These are phyloP conservation scores for Drosophila lacicola DNA, from an alignment of 2,888 invertebrate species.

Conservation along the genomic window DNA sequence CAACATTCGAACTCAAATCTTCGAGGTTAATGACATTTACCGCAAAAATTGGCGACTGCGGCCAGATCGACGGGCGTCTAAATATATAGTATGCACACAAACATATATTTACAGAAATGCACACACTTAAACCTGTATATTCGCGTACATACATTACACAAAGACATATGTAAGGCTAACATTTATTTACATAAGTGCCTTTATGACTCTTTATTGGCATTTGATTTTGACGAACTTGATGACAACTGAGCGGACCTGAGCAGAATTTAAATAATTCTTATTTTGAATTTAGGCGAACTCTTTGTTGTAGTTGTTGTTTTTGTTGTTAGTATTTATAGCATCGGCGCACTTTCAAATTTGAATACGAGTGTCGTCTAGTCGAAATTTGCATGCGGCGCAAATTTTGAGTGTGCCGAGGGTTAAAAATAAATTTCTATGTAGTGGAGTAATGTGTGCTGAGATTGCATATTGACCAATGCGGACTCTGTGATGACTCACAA, in stretches of 20 bases:
- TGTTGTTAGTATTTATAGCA: constrained; percentile 31
- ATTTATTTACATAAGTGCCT: constrained; percentile 22
- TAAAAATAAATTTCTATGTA: constrained; percentile 50
- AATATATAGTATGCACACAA: constrained; percentile 27
- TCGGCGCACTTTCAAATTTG: constrained; percentile 33
- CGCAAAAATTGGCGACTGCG: constrained; percentile 21
- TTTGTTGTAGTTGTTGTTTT: constrained; percentile 2
- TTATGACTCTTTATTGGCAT: constrained; percentile 13
- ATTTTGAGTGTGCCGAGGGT: constrained; percentile 35
- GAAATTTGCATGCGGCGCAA: constrained; percentile 44
- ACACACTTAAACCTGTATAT: neutral
- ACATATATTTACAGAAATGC: constrained; percentile 8
- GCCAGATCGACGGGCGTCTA: constrained; percentile 47
- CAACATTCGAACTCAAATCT: constrained; percentile 37
- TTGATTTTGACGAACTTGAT: constrained; percentile 30
- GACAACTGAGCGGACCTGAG: constrained; percentile 28
- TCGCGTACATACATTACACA: neutral
- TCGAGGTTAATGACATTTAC: constrained; percentile 73
- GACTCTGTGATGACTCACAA: constrained; percentile 46
- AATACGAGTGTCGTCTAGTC: constrained; percentile 6
- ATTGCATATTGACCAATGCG: constrained; percentile 46
- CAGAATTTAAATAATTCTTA: constrained; percentile 25
- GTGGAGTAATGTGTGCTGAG: constrained; percentile 26
- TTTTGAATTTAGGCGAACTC: neutral
- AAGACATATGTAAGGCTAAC: neutral